Base-by-base conservation (phyloP, 2,888 invertebrate genomes). In the Escarpia spicata region DNA sequence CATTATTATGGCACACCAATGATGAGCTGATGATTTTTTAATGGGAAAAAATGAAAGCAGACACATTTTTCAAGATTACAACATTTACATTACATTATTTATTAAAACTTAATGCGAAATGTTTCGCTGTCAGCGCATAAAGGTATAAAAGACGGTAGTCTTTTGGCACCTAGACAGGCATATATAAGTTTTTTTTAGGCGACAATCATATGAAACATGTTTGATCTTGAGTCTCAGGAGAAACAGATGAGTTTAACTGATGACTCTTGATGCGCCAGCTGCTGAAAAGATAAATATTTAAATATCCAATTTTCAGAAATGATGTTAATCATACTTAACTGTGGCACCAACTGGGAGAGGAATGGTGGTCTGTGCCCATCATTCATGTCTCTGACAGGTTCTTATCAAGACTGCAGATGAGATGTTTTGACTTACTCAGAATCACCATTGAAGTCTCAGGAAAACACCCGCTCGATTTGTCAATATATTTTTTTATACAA, bases 271-370 rank as follows among this genome's bases (percentile, higher is more conserved):
- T 52, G 52, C 26, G 75, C 26, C 75, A 75, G 75, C 75, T 75
- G 75, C 26, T 26, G 75, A 75, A 75, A n/a, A 26, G 26, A 75
- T 75, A 75, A 75, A 75, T 75, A 75, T 75, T 75, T 75, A 75
- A 75, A 75, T 75, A 75, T 75, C 75, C 75, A 75, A 75, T 75
- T 75, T 75, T 75, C 75, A 75, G 75, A 75, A 75, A 75, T 75
- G 75, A 26, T 75, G 75, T 75, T 75, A 75, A 75, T 75, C 75
- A 75, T 75, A 75, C 75, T 75, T 75, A 75, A n/a, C 75, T 26
- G 26, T 75, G 75, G 75, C n/a, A 75, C 75, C 19, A n/a, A 75
- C 75, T 60, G 75, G 19, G 75, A 26, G n/a, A 75, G 75, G n/a
- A 75, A 26, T n/a, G 19, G n/a, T 26, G 75, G 75, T 75, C 75